phyloP scores from a whole-genome alignment of 2,888 invertebrate species.

The Megastigmus dorsalis region DNA sequence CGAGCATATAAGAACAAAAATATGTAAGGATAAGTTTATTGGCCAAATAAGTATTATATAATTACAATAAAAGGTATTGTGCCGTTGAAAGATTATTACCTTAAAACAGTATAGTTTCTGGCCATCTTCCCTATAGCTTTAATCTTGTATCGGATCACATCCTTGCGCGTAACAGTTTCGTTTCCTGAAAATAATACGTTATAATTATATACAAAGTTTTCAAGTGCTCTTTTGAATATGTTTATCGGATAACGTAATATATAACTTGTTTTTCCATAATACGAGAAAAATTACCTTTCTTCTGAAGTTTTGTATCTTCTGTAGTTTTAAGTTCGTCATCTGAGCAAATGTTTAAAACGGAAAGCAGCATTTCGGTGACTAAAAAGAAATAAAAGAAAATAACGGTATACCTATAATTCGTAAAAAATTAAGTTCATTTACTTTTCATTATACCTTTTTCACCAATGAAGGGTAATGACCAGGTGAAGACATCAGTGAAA shows the following conservation, averaged over 20 bases:
- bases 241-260: not conserved
- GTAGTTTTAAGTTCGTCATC: conserved; percentile 33
- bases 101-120: conserved; percentile 97
- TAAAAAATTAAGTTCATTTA: not conserved
- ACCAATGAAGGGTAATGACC: conserved; percentile 49
- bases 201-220: not conserved
- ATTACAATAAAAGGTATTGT: too few relatives aligned
- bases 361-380: conserved; percentile 42
- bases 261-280: not conserved
- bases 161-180: conserved; percentile 84
- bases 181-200: conserved; percentile 72
- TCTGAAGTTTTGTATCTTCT: not conserved
- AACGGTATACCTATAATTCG: not conserved
- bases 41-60: too few relatives aligned
- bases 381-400: not conserved
- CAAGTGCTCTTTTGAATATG: not conserved
- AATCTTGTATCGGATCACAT: conserved; percentile 99
- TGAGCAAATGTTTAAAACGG: conserved; percentile 40
- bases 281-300: not conserved
- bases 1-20: too few relatives aligned
- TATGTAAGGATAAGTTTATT: too few relatives aligned
- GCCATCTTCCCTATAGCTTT: conserved; percentile 99
- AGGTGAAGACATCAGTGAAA: conserved; percentile 34
- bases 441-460: conserved; percentile 37
- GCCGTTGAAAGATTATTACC: too few relatives aligned